These are phyloP conservation scores for Pyrrhia umbra DNA, from an alignment of 2,888 invertebrate species.

Conservation along the genomic window DNA sequence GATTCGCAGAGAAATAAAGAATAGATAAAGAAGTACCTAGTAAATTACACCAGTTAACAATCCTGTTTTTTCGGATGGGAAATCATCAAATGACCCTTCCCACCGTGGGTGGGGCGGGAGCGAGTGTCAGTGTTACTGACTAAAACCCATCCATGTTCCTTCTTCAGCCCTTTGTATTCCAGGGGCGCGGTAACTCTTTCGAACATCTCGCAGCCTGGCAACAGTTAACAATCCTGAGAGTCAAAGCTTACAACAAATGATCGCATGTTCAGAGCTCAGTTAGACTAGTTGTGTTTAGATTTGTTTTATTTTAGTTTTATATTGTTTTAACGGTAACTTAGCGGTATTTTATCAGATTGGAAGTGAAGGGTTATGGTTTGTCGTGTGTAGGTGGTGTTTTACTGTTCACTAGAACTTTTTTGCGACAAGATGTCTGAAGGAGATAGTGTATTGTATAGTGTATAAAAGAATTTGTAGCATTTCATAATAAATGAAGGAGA, in stretches of 20 bases:
- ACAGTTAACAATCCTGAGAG: too few species aligned
- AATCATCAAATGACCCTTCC: too few species aligned
- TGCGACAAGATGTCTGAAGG: slow-evolving; percentile 1
- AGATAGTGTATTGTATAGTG: neutral
- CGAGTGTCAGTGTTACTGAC: too few species aligned
- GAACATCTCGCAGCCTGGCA: too few species aligned
- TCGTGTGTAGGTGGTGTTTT: slow-evolving; percentile 44
- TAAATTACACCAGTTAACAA: too few species aligned
- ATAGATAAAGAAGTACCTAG: too few species aligned
- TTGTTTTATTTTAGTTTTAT: slow-evolving; percentile 40
- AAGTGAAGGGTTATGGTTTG: slow-evolving; percentile 42
- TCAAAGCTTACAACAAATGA: neutral
- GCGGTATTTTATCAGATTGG: slow-evolving; percentile 46
- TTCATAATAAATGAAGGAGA: neutral
- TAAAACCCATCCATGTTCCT: too few species aligned
- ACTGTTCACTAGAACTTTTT: slow-evolving; percentile 21
- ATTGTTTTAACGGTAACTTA: slow-evolving; percentile 30
- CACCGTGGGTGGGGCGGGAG: too few species aligned
- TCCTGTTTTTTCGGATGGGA: too few species aligned
- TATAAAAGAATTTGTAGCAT: neutral
- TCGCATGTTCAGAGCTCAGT: neutral
- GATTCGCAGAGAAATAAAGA: too few species aligned
- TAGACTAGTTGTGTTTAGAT: slow-evolving; percentile 10
- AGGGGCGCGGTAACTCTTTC: too few species aligned
- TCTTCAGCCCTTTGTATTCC: too few species aligned